A percentile compares a stretch with the other conserved stretches of the same genome.
These are phyloP conservation scores for Lottia scabra DNA, from an alignment of 2,888 invertebrate genomes.

Conservation along the genomic window DNA sequence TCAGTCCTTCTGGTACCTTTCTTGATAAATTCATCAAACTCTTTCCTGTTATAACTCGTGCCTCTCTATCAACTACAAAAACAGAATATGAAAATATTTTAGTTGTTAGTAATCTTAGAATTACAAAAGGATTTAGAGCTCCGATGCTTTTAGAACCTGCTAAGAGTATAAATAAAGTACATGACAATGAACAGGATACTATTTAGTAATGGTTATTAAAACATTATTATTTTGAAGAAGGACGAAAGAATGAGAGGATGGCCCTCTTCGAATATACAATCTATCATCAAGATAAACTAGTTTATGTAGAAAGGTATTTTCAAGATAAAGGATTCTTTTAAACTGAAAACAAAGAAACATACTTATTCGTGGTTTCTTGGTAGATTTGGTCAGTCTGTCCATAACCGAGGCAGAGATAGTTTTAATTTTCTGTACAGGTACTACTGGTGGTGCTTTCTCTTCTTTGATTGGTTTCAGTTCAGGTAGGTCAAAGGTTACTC, in stretches of 20 bases:
- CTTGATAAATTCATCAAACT: constrained; percentile 62
- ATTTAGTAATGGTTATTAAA: no score
- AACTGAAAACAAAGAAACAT: constrained; percentile 15
- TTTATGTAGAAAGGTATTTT: no score
- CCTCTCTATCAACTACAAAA: constrained; percentile 60
- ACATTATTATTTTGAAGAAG: no score
- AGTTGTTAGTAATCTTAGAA: no score
- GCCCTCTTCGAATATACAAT: no score
- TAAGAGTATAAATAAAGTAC: no score
- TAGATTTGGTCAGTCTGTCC: constrained; percentile 44
- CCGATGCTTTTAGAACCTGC: no score
- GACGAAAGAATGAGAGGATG: no score
- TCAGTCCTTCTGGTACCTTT: constrained; percentile 64
- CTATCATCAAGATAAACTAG: no score
- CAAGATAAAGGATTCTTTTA: neutral
- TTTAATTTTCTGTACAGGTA: constrained; percentile 41
- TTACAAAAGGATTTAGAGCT: no score
- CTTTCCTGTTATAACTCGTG: constrained; percentile 61
- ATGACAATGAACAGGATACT: no score
- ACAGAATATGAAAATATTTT: no score
- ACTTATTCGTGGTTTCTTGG: constrained; percentile 41
- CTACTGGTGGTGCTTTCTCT: constrained; percentile 35
- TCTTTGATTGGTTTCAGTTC: constrained; percentile 39
- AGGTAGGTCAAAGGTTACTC: constrained; percentile 38
- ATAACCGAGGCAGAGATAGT: constrained; percentile 44